Conservation (phyloP, 1,140 invertebrate species). For the Nomia melanderi region DNA sequence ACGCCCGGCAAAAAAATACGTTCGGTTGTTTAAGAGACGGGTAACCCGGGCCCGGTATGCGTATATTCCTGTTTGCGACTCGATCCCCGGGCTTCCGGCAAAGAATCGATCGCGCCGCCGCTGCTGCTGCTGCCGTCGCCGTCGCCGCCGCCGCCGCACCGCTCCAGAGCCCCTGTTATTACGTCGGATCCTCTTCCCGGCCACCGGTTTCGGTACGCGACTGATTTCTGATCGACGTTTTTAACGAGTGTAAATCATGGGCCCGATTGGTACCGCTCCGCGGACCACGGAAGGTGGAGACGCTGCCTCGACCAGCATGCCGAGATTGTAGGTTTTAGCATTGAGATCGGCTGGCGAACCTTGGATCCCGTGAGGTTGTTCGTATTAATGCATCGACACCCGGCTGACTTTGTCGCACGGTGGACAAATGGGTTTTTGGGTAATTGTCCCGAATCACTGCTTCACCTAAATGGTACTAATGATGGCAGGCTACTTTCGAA, state of each 20-base stretch:
- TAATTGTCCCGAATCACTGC: too few species aligned
- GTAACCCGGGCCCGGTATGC: conserved; percentile 30
- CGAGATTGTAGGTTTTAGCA: too few species aligned
- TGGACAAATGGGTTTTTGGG: too few species aligned
- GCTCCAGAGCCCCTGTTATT: conserved; percentile 14
- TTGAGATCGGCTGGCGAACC: too few species aligned
- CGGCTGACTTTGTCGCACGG: too few species aligned
- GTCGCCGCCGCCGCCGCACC: too few species aligned
- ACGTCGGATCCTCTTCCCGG: not conserved
- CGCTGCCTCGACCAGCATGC: too few species aligned
- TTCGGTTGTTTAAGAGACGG: conserved; percentile 60
- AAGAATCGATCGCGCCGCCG: conserved; percentile 10
- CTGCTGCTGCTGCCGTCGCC: too few species aligned
- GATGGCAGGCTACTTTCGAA: too few species aligned
- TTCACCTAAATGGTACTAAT: too few species aligned
- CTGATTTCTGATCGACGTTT: conserved; percentile 3
- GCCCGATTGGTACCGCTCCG: not conserved
- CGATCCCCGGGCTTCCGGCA: conserved; percentile 37
- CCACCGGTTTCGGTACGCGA: conserved; percentile 10
- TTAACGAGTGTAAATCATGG: conserved; percentile 3
- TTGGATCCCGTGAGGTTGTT: too few species aligned
- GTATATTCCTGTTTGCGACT: conserved; percentile 9
- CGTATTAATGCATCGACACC: too few species aligned
- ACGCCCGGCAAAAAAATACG: conserved; percentile 69
- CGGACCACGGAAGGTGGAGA: not conserved